A percentile compares a stretch with the other conserved stretches of the same genome.
Conservation (phyloP, 2,888 invertebrate species). For the Drosophila multiciliata region DNA sequence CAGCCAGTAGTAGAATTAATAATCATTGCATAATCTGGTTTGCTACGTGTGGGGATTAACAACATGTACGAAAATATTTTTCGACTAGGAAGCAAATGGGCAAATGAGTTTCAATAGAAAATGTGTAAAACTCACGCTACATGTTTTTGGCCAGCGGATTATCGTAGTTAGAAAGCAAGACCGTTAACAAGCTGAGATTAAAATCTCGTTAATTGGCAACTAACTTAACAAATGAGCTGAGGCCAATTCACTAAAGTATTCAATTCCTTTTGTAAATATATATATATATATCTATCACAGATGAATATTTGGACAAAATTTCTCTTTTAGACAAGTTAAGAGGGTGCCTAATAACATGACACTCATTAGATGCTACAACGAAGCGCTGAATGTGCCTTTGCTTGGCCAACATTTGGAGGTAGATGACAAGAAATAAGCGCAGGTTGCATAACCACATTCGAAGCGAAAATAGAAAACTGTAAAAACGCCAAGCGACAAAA, state of each 20-base stretch:
- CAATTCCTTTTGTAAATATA: conserved; percentile 38
- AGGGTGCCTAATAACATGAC: conserved; percentile 43
- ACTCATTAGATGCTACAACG: conserved; percentile 53
- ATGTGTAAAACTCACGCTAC: conserved; percentile 58
- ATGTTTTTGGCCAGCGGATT: conserved; percentile 24
- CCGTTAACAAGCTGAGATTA: conserved; percentile 20
- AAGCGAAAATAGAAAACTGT: conserved; percentile 75
- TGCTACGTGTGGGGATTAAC: conserved; percentile 46
- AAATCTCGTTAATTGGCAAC: conserved; percentile 2
- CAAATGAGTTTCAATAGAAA: conserved; percentile 11
- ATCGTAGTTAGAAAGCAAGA: conserved; percentile 58
- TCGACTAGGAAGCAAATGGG: conserved; percentile 64
- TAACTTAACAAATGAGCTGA: conserved; percentile 2
- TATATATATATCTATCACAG: background rate
- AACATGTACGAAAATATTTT: conserved; percentile 13
- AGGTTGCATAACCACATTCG: conserved; percentile 71
- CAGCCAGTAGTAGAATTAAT: conserved; percentile 41
- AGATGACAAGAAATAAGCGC: conserved; percentile 60
- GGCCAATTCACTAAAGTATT: conserved; percentile 11
- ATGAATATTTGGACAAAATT: conserved; percentile 24
- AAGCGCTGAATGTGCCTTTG: conserved; percentile 41
- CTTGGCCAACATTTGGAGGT: conserved; percentile 64
- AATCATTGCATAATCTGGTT: conserved; percentile 58
- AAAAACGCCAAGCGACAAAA: conserved; percentile 40
- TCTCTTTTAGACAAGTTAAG: conserved; percentile 36